phyloP scores from a whole-genome alignment of 1,140 invertebrate species.

The Triops longicaudatus region DNA sequence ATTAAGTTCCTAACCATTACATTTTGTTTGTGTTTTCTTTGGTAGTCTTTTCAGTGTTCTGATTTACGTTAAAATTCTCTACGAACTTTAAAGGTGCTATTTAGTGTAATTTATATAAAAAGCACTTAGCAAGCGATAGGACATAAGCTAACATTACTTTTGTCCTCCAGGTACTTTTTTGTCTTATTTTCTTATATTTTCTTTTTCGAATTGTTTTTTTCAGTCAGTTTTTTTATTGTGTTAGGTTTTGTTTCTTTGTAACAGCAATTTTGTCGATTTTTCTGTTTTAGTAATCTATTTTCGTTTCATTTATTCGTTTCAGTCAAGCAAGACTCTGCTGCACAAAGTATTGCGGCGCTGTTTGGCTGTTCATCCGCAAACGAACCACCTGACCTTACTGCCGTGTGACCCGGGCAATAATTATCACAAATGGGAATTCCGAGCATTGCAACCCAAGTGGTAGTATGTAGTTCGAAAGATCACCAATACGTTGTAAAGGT shows the following conservation, averaged over 20 bases:
- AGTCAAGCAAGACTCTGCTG: constrained; percentile 62
- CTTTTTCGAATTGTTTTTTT: not conserved
- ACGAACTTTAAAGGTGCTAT: too few relatives aligned
- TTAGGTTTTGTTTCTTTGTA: constrained; percentile 16
- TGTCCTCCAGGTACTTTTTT: too few relatives aligned
- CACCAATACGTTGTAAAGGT: not conserved
- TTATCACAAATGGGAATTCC: constrained; percentile 80
- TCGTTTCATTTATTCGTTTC: constrained; percentile 34
- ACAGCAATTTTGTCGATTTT: not conserved
- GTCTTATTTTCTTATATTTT: too few relatives aligned
- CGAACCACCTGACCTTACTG: constrained; percentile 62
- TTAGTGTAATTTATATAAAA: constrained; percentile 22
- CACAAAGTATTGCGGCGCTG: constrained; percentile 74
- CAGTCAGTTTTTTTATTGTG: not conserved
- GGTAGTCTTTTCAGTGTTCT: too few relatives aligned
- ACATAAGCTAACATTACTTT: too few relatives aligned
- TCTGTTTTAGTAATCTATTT: constrained; percentile 20
- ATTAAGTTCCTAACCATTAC: too few relatives aligned
- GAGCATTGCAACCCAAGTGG: constrained; percentile 61
- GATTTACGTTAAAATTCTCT: too few relatives aligned
- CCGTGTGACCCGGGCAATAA: constrained; percentile 75
- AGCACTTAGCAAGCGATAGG: too few relatives aligned
- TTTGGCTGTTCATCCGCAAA: constrained; percentile 72
- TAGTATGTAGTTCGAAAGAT: constrained; percentile 7
- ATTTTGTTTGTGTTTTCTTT: too few relatives aligned